Base-by-base conservation (phyloP, 2,797 vertebrate species). In the Gallinago stenura region DNA sequence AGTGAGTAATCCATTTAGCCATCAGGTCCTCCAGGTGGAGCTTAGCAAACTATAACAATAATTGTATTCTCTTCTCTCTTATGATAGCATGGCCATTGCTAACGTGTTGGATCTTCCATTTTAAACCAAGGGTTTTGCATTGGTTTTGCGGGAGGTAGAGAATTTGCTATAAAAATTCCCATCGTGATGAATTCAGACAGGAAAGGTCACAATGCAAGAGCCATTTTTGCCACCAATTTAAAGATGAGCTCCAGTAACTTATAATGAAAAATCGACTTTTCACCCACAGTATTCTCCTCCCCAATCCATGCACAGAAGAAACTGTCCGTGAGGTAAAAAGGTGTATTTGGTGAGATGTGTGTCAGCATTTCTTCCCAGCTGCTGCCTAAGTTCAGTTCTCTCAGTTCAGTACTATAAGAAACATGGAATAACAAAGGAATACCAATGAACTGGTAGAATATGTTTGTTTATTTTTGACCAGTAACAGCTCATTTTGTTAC, bases 1-100 rank as follows among this genome's bases (percentile, higher is more conserved):
- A 97, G 95, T 51, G 56, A 96, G 71, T 97, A 97, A 97, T 98
- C 94, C 91, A 96, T 96, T 98, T 97, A 98, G 93, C 61, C 75
- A 94, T 87, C 73, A 89, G 58, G 87, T 97, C 96, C 90, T 97
- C 95, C 95, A 97, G 85, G 96, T 97, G 86, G 93, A 96, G 85
- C 84, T 94, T 92, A 90, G 90, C 93, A 90, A 95, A 91, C 93
- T 64, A 33, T 92, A 89, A 37, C 71, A 95, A 97, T 95, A 95
- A 93, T 58, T 92, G 70, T 79, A 93, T 89, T 95, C 88, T 91
- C 72, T 86, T 85, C 48, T 78, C 46, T 86, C 41, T 94, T 89
- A 93, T 87, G 84, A 48, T 85, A 71, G 68, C 25, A 16, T 93
- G 61, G 48, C 48, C 60, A 33, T 80, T 92, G 91, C 83, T 95